A percentile compares a stretch with the other conserved stretches of the same genome.
phyloP scores from a whole-genome alignment of 2,797 vertebrate genomes.

The Myotis findleyi region DNA sequence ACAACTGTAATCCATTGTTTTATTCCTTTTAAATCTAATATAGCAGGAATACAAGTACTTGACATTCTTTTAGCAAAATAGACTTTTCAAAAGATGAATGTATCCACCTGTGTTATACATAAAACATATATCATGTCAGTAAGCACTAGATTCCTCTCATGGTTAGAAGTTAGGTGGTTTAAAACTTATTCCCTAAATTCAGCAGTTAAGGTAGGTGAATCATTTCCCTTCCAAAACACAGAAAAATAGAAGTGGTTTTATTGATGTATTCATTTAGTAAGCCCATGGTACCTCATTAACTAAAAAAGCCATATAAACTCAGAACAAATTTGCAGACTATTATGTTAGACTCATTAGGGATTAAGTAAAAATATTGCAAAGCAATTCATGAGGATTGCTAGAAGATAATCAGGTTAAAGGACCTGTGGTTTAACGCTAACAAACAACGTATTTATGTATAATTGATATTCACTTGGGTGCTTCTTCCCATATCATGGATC shows the following conservation, averaged over 20 bases:
- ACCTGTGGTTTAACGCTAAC: background rate
- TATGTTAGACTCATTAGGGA: conserved; percentile 23
- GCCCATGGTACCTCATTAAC: conserved; percentile 50
- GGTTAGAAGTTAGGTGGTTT: conserved; percentile 29
- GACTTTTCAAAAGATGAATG: conserved; percentile 65
- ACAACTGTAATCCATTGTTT: conserved; percentile 52
- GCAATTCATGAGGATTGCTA: background rate
- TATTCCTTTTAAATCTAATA: conserved; percentile 68
- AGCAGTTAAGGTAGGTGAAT: conserved; percentile 60
- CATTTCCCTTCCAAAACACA: conserved; percentile 43
- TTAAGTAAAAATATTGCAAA: conserved; percentile 54
- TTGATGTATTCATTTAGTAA: conserved; percentile 72
- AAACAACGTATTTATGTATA: conserved; percentile 18
- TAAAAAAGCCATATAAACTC: conserved; percentile 36
- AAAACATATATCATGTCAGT: background rate
- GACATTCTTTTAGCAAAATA: conserved; percentile 70
- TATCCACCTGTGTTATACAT: background rate
- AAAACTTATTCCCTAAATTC: conserved; percentile 67
- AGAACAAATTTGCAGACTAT: conserved; percentile 48
- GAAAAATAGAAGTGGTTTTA: conserved; percentile 16
- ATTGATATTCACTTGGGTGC: background rate
- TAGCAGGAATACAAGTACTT: conserved; percentile 67
- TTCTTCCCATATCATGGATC: conserved; percentile 26
- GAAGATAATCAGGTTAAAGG: conserved; percentile 42
- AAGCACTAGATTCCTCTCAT: conserved; percentile 53